A percentile compares a stretch with the other conserved stretches of the same genome.
phyloP scores from a whole-genome alignment of 2,113 vertebrate genomes.

The Abramis brama region DNA sequence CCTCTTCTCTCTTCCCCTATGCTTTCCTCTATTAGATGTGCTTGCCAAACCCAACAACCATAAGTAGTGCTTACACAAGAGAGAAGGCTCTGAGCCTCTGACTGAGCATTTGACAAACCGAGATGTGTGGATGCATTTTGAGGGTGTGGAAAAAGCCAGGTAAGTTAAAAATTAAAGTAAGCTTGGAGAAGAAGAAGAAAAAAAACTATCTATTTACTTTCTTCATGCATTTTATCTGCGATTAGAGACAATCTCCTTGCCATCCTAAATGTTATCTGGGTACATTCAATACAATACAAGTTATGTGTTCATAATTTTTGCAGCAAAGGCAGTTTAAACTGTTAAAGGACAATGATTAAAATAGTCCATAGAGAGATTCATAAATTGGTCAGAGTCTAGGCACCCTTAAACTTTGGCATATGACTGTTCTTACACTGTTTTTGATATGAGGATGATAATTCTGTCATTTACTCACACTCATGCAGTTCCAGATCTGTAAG shows the following conservation, averaged over 20 bases:
- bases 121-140: background rate
- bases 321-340: too few relatives aligned
- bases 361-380: background rate
- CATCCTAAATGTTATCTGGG: background rate
- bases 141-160: background rate
- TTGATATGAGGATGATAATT: too few relatives aligned
- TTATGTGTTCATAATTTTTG: too few relatives aligned
- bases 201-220: too few relatives aligned
- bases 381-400: background rate
- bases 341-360: background rate
- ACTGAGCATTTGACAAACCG: background rate
- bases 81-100: background rate
- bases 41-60: background rate
- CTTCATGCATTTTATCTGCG: background rate
- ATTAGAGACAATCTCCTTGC: background rate
- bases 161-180: background rate
- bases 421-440: too few relatives aligned
- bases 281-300: too few relatives aligned
- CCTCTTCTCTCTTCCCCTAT: background rate
- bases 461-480: too few relatives aligned
- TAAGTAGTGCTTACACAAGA: background rate
- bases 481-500: too few relatives aligned
- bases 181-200: too few relatives aligned
- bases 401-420: background rate
- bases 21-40: background rate